These are phyloP conservation scores for Lepidothrix coronata DNA, from an alignment of 2,113 vertebrate species.

Conservation along the genomic window DNA sequence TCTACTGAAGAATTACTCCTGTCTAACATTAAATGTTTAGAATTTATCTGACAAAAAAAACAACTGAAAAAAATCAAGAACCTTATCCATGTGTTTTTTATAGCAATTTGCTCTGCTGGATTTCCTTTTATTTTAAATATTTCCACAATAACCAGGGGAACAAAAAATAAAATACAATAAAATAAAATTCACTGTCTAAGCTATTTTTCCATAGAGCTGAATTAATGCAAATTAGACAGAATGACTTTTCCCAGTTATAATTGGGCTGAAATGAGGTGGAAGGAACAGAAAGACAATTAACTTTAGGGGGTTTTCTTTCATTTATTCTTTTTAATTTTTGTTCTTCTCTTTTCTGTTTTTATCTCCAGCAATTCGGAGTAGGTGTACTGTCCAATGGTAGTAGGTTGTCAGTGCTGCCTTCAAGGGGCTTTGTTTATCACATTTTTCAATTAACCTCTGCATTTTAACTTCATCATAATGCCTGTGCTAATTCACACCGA, in stretches of 20 bases:
- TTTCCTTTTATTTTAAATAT: conserved; percentile 53
- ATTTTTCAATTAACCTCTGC: conserved; percentile 96
- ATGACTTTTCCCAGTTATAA: conserved; percentile 81
- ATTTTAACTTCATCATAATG: conserved; percentile 87
- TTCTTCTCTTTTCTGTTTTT: conserved; percentile 3
- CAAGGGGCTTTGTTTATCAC: conserved; percentile 87
- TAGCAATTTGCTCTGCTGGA: not conserved
- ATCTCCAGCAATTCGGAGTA: conserved; percentile 80
- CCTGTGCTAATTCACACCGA: conserved; percentile 80
- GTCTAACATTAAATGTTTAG: not conserved
- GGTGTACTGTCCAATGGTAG: conserved; percentile 71
- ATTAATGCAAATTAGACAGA: conserved; percentile 79
- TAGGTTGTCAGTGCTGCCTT: conserved; percentile 75
- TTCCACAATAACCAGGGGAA: not conserved
- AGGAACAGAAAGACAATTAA: conserved; percentile 92
- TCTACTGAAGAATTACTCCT: not conserved
- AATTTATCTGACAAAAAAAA: not conserved
- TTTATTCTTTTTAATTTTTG: not conserved
- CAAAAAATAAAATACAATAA: not conserved
- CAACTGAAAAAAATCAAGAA: not conserved
- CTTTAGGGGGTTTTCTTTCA: not conserved
- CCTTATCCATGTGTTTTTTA: conserved; percentile 14
- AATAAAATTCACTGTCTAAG: conserved; percentile 54
- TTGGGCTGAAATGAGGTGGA: conserved; percentile 89
- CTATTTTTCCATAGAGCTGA: conserved; percentile 70